phyloP scores from a whole-genome alignment of 2,113 vertebrate species.

The Symphodus melops region DNA sequence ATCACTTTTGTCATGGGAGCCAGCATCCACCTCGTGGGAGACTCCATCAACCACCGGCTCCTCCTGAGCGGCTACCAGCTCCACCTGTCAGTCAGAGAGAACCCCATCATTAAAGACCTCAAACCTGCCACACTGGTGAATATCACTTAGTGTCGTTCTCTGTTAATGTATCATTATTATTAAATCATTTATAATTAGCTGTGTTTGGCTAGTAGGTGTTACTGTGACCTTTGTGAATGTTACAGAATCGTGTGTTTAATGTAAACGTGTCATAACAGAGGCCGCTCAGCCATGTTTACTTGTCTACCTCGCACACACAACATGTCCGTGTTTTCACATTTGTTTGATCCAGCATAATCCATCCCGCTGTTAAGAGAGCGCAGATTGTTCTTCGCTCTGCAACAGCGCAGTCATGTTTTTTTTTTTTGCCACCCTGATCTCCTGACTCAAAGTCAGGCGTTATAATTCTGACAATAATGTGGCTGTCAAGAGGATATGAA shows the following conservation, averaged over 20 bases:
- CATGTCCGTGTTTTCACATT: too few species aligned
- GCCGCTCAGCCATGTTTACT: too few species aligned
- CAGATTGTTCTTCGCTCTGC: too few species aligned
- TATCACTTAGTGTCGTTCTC: not conserved
- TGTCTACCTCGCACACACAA: too few species aligned
- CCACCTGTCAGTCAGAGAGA: slow-evolving; percentile 94
- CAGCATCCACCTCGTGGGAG: slow-evolving; percentile 97
- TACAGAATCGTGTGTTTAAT: not conserved
- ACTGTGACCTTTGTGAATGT: too few species aligned
- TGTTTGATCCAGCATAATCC: too few species aligned
- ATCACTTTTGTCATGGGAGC: slow-evolving; percentile 97
- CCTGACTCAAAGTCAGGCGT: not conserved
- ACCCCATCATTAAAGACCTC: slow-evolving; percentile 95
- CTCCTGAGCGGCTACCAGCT: slow-evolving; percentile 97
- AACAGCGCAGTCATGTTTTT: too few species aligned
- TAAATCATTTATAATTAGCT: too few species aligned
- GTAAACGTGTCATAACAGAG: not conserved
- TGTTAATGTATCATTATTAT: not conserved
- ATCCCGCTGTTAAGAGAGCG: not conserved
- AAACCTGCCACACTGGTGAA: slow-evolving; percentile 90
- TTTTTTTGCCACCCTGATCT: not conserved
- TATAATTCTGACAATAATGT: too few species aligned
- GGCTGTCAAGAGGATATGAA: too few species aligned
- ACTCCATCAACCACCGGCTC: slow-evolving; percentile 96
- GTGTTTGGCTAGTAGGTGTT: too few species aligned